Evolutionary conservation across 2,113 vertebrate species (phyloP), one percentile per base, ranked within the genome.

Genomic region (Petroica traversi): DNA sequence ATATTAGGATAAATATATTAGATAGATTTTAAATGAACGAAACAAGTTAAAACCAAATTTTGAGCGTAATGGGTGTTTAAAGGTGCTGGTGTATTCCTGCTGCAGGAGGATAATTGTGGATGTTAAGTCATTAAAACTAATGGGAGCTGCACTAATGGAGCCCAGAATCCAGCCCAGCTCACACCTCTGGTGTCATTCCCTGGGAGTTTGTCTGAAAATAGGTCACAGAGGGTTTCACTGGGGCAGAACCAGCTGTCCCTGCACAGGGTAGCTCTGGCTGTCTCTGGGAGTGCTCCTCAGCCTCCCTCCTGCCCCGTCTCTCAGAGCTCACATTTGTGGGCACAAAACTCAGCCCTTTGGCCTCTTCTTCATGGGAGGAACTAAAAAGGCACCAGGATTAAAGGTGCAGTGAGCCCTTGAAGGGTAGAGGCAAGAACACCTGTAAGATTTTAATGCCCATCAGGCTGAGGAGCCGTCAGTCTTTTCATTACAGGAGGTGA

Each of bases 401-500:
- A 88, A 97, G 73, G 61, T 74, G 68, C 73, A 89, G 34, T 48
- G 81, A 96, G 84, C 64, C 62, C 90, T 87, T 9, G 16, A 66
- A 63, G 69, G 12, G 15, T 38, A 25, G 33, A 93, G 86, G 55
- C 73, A 80, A 82, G 93, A 93, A 90, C 71, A 88, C 73, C 89
- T 84, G 85, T 57, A 73, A 96, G 91, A 91, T 92, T 96, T 96
- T 93, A 94, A 73, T 69, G 80, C 90, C 97, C 43, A 11, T 97
- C 95, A 94, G 67, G 54, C 64, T 89, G 63, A 89, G 92, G 79
- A 91, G 43, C 31, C 69, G 76, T 97, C 95, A 92, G 61, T 93
- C 43, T 96, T 97, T 51, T 77, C 61, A 43, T 12, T 49, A 15
- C 1, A 1, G 25, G 57, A 90, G 62, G 62, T 79, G 87, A 97